Evolutionary conservation across 2,888 invertebrate genomes (phyloP), one percentile per base, ranked within the genome.

Genomic region (Mythimna albipuncta): DNA sequence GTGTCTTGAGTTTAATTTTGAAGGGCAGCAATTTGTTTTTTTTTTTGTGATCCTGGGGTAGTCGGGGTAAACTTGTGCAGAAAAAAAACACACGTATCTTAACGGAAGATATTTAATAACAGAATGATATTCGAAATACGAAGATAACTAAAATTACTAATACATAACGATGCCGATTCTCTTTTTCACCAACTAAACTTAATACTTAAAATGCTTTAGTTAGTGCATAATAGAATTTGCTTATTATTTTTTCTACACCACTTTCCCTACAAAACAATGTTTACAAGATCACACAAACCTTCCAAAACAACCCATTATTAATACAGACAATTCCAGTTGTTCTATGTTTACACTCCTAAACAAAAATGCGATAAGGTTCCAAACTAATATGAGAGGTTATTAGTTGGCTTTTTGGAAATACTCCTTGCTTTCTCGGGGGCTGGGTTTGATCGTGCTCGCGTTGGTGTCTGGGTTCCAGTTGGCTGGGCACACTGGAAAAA

Each of bases 401-500:
- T 89, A 94, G 83, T 95, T 93, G 0, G 93, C 92, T 72, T 97
- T 98, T 82, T 97, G 95, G 93, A 99, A 99, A 94, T 99, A 99
- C 90, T 98, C 97, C 91, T 98, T 98, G 84, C 99, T 98, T 44
- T 97, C 98, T 79, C 97, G 97, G 0, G 99, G 98, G 92, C 97
- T 98, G 0, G 99, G 99, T 91, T 99, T 99, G 88, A 99, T 99
- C 0, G 99, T 99, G 82, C 97, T 98, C 0, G 98, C 97, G 75
- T 98, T 98, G 5, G 97, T 97, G 1, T 98, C 98, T 3, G 98
- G 98, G 87, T 98, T 98, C 99, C 99, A 99, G 90, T 99, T 98
- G 6, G 99, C 99, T 6, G 99, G 99, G 89, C 99, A 99, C 35
- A 99, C 99, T 98, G 94, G 6, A 88, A 91, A 72, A 81, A 16